These are phyloP conservation scores for Penaeus indicus DNA, from an alignment of 1,140 invertebrate genomes.

Conservation along the genomic window DNA sequence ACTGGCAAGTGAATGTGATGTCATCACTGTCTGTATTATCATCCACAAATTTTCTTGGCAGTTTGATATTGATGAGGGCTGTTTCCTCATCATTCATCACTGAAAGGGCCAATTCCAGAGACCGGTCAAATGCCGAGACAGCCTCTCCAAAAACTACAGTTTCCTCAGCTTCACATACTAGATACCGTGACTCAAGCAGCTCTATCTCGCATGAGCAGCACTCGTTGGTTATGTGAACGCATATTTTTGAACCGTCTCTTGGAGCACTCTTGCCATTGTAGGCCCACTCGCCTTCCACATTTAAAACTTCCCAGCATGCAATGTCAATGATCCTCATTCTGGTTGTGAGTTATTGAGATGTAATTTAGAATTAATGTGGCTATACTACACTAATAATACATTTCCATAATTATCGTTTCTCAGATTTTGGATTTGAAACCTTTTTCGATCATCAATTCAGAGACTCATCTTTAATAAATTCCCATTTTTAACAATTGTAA, in stretches of 20 bases:
- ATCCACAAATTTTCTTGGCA: constrained; percentile 23
- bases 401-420: too few relatives aligned
- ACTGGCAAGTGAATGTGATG: background rate
- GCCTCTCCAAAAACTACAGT: constrained; percentile 31
- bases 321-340: constrained; percentile 43
- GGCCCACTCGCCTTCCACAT: constrained; percentile 20
- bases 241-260: constrained; percentile 22
- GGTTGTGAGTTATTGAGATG: background rate
- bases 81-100: constrained; percentile 46
- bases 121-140: constrained; percentile 16
- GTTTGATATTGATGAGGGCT: constrained; percentile 8
- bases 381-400: too few relatives aligned
- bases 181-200: constrained; percentile 27
- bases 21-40: background rate
- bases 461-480: too few relatives aligned
- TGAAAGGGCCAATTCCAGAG: constrained; percentile 24
- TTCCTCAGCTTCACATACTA: constrained; percentile 1
- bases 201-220: constrained; percentile 29
- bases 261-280: constrained; percentile 26
- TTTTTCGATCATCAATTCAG: too few relatives aligned
- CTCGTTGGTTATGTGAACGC: background rate
- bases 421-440: too few relatives aligned
- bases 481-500: too few relatives aligned
- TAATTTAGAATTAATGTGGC: too few relatives aligned
- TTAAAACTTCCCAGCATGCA: constrained; percentile 2